These are phyloP conservation scores for Thera britannica DNA, from an alignment of 2,888 invertebrate species.

Conservation along the genomic window DNA sequence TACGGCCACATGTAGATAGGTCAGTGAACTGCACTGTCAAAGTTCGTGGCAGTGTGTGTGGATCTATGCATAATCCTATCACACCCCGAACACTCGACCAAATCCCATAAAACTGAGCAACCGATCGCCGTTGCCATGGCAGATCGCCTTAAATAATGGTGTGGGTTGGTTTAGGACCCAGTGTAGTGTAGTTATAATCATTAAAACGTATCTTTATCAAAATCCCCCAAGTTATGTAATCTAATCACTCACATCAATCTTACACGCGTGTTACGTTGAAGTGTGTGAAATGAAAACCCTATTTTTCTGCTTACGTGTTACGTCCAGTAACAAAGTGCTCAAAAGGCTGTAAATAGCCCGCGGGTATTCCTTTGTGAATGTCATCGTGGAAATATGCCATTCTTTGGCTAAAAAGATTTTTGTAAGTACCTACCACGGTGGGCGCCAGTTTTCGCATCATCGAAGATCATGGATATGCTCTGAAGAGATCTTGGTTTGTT, in stretches of 20 bases:
- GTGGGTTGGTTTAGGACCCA: too few species aligned
- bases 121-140: too few species aligned
- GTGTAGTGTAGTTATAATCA: background rate
- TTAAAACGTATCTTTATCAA: background rate
- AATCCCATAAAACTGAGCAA: too few species aligned
- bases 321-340: conserved; percentile 40
- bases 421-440: conserved; percentile 29
- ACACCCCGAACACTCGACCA: too few species aligned
- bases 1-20: too few species aligned
- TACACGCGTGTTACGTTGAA: background rate
- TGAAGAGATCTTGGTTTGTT: conserved; percentile 7
- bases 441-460: conserved; percentile 35
- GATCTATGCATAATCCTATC: too few species aligned
- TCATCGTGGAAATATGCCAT: conserved; percentile 39
- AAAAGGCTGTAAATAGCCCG: conserved; percentile 37
- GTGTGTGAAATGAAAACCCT: conserved; percentile 22
- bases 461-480: conserved; percentile 3
- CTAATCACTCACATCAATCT: conserved; percentile 6
- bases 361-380: conserved; percentile 40
- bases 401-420: conserved; percentile 35
- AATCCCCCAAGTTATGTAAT: background rate
- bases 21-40: too few species aligned
- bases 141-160: background rate
- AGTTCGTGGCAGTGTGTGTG: too few species aligned
- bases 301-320: conserved; percentile 29